Base-by-base conservation (phyloP, 2,888 invertebrate species). In the Platycheirus albimanus region DNA sequence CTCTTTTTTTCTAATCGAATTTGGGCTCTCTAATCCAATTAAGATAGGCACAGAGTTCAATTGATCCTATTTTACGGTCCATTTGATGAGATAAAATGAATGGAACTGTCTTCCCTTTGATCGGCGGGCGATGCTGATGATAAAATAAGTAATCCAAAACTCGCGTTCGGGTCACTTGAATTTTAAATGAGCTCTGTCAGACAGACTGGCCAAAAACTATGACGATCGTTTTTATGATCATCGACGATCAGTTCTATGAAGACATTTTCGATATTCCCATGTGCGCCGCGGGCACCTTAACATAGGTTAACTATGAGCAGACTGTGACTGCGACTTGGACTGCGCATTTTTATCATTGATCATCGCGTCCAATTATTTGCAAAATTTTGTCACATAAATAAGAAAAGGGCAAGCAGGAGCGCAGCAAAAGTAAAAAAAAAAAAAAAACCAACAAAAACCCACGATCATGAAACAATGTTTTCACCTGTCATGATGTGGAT, bases 341-440 rank as follows among this genome's bases (percentile, higher is more conserved):
- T 30, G 63, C 52, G 38, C 43, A 45, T 56, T 64, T 67, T 83
- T 74, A 78, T 83, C 83, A 83, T 78, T 78, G 78, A 83, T 83
- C 83, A 78, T 83, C 45, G 74, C 89, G 88, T 90, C 89, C 89
- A 89, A 89, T 89, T 89, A 89, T 90, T 90, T 90, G 90, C 88
- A 88, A 88, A 90, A 90, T 90, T 90, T 90, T 90, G 90, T 90
- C 90, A 90, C 90, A 90, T 90, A 90, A 89, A 90, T 90, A 89
- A 90, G 89, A 87, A 88, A 87, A 85, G 85, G 45, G 56, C 52
- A 66, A 51, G 49, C 49, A 64, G 11, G 8, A 43, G 24, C 11
- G 56, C n/a, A 45, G n/a, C 19, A 58, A n/a, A 58, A 43, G n/a
- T n/a, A n/a, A n/a, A n/a, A n/a, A n/a, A n/a, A n/a, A 15, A 47